Conservation (phyloP, 2,888 invertebrate genomes). For the Limenitis camilla region DNA sequence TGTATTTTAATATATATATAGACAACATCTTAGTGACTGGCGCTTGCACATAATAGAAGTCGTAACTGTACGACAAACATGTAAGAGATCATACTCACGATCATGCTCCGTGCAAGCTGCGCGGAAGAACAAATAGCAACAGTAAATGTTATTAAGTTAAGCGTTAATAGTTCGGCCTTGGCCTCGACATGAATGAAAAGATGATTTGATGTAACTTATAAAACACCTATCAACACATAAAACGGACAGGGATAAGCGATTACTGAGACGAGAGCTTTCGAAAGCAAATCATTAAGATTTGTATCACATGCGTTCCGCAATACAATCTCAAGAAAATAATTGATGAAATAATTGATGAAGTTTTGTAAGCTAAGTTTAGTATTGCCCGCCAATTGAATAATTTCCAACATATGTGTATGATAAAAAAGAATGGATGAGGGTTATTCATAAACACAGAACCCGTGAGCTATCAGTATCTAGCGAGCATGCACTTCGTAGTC, state of each 20-base stretch:
- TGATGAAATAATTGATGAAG: too few relatives aligned
- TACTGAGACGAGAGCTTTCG: constrained; percentile 11
- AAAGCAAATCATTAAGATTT: not conserved
- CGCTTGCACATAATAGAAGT: constrained; percentile 13
- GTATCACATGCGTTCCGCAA: not conserved
- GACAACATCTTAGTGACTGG: constrained; percentile 42
- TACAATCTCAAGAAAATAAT: constrained; percentile 7
- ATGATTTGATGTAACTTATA: constrained; percentile 27
- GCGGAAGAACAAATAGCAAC: constrained; percentile 78
- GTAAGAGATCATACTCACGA: constrained; percentile 81
- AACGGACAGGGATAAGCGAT: constrained; percentile 21
- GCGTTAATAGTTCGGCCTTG: constrained; percentile 45
- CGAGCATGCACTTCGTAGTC: constrained; percentile 53
- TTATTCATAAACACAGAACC: too few relatives aligned
- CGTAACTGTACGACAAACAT: constrained; percentile 25
- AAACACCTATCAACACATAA: constrained; percentile 15
- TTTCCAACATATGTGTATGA: constrained; percentile 16
- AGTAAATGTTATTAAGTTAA: constrained; percentile 77
- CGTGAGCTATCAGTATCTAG: constrained; percentile 27
- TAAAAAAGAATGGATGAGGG: constrained; percentile 25
- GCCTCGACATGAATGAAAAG: constrained; percentile 45
- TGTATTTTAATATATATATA: not conserved
- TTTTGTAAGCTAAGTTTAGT: constrained; percentile 10
- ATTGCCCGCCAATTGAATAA: too few relatives aligned
- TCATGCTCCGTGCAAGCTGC: constrained; percentile 94